Conservation (phyloP, 1,140 invertebrate species). For the Diorhabda sublineata region DNA sequence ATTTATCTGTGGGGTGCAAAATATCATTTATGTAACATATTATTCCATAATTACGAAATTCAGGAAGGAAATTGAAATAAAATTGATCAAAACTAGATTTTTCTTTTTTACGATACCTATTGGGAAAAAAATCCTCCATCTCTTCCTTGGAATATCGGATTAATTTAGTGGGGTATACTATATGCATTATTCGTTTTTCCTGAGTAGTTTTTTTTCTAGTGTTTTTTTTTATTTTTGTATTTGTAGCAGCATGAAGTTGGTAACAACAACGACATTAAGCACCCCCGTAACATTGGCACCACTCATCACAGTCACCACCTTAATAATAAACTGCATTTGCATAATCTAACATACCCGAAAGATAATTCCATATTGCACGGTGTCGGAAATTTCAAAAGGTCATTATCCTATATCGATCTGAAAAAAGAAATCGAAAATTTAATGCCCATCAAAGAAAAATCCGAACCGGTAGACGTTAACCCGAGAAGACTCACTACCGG, state of each 20-base stretch:
- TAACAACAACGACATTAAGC: slow-evolving; percentile 19
- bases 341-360: slow-evolving; percentile 9
- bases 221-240: slow-evolving; percentile 33
- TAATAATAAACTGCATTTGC: slow-evolving; percentile 12
- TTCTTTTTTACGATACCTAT: too few relatives aligned
- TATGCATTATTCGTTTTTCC: slow-evolving; percentile 4
- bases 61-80: too few relatives aligned
- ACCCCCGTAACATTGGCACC: slow-evolving; percentile 33
- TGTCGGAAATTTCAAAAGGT: slow-evolving; percentile 30
- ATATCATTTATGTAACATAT: too few relatives aligned
- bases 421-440: slow-evolving; percentile 41
- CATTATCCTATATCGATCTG: slow-evolving; percentile 41
- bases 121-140: background rate
- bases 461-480: slow-evolving; percentile 4
- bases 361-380: slow-evolving; percentile 7
- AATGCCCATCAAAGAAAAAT: slow-evolving; percentile 33
- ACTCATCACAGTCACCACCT: slow-evolving; percentile 27
- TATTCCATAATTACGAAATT: too few relatives aligned
- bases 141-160: background rate
- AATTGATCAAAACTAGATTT: too few relatives aligned
- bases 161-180: background rate
- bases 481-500: slow-evolving; percentile 20
- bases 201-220: slow-evolving; percentile 21
- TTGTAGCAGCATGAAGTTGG: slow-evolving; percentile 41
- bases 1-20: too few relatives aligned